These are phyloP conservation scores for Parasteatoda tepidariorum DNA, from an alignment of 1,140 invertebrate species.

Conservation along the genomic window DNA sequence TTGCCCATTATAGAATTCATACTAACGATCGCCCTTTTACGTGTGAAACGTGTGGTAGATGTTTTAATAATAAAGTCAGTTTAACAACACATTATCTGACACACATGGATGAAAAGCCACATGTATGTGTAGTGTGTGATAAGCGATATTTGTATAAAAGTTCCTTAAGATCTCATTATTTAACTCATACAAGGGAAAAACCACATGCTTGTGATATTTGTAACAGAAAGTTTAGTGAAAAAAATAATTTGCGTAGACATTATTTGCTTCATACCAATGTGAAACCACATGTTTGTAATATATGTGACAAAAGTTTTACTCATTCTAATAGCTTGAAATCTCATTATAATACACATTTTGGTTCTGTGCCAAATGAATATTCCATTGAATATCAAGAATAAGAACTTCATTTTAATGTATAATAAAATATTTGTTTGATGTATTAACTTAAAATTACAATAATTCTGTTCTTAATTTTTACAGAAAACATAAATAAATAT, in stretches of 20 bases:
- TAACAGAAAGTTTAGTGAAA: conserved; percentile 2
- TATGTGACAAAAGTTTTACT: conserved; percentile 23
- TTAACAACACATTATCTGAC: neutral
- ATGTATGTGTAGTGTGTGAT: conserved; percentile 14
- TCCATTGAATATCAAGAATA: too few relatives aligned
- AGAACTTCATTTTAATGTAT: too few relatives aligned
- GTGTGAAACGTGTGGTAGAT: conserved; percentile 1
- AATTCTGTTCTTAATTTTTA: too few relatives aligned
- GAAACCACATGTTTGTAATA: neutral
- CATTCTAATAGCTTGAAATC: conserved; percentile 30
- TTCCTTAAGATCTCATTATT: conserved; percentile 15
- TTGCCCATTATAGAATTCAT: neutral
- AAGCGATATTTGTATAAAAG: conserved; percentile 14
- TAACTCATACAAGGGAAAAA: conserved; percentile 6
- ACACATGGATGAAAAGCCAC: neutral
- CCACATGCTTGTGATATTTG: conserved; percentile 30
- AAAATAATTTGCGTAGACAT: conserved; percentile 8
- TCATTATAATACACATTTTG: neutral
- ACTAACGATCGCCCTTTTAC: conserved; percentile 3
- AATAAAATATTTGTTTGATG: too few relatives aligned
- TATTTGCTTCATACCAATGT: conserved; percentile 18
- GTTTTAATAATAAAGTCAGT: conserved; percentile 8
- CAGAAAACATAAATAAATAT: too few relatives aligned
- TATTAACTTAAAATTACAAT: too few relatives aligned
- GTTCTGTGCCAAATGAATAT: too few relatives aligned